A percentile compares a stretch with the other conserved stretches of the same genome.
Evolutionary conservation across 2,113 vertebrate species (phyloP).

Genomic region (Strix uralensis): DNA sequence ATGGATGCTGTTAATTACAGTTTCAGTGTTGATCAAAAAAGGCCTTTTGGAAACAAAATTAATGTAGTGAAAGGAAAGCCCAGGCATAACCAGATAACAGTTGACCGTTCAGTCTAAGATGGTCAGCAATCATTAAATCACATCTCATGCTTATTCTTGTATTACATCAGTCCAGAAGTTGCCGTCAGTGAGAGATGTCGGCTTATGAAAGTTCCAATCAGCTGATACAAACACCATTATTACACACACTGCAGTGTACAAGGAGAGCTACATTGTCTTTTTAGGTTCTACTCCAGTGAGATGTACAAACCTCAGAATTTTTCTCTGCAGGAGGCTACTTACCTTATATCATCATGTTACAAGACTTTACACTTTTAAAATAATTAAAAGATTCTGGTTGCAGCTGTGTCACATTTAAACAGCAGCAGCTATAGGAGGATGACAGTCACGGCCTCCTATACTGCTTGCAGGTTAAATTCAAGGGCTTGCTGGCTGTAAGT

Average conservation of each 20-base stretch:
- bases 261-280: neutral
- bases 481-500: neutral
- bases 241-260: neutral
- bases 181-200: constrained; percentile 10
- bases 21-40: constrained; percentile 19
- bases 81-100: neutral
- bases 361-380: constrained; percentile 31
- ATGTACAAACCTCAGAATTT: neutral
- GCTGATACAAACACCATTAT: neutral
- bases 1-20: neutral
- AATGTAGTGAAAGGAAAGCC: neutral
- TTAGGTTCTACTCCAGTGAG: neutral
- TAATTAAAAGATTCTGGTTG: constrained; percentile 41
- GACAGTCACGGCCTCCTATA: neutral
- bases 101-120: neutral
- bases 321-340: neutral
- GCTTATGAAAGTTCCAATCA: neutral
- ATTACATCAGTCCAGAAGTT: neutral
- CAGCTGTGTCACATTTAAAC: neutral
- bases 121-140: neutral
- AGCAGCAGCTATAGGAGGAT: neutral
- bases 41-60: constrained; percentile 3
- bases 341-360: neutral
- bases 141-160: neutral
- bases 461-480: neutral